These are phyloP conservation scores for honey bee (Apis mellifera) DNA, from an alignment of 1,140 invertebrate genomes.

Conservation along the genomic window Amel_HAv3.1 CM009936.2:8641001-8641500, in stretches of 20 bases:
- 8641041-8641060: slow-evolving; percentile 96
- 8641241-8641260: slow-evolving; percentile 96
- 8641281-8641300: slow-evolving; percentile 95
- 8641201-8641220: slow-evolving; percentile 92
- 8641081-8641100: slow-evolving; percentile 90
- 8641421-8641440: slow-evolving; percentile 95
- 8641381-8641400: slow-evolving; percentile 92
- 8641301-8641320: slow-evolving; percentile 90
- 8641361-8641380: slow-evolving; percentile 95
- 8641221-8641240: slow-evolving; percentile 94
- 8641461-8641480: slow-evolving; percentile 97
- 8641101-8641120: slow-evolving; percentile 83
- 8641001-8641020: slow-evolving; percentile 96
- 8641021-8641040: slow-evolving; percentile 98
- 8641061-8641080: slow-evolving; percentile 90
- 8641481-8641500: slow-evolving; percentile 95
- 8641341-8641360: slow-evolving; percentile 95
- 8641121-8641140: slow-evolving; percentile 84
- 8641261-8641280: slow-evolving; percentile 97
- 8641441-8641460: slow-evolving; percentile 95
- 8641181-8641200: slow-evolving; percentile 89
- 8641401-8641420: slow-evolving; percentile 93
- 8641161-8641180: slow-evolving; percentile 88
- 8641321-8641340: slow-evolving; percentile 97
- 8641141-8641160: slow-evolving; percentile 87